phyloP scores from a whole-genome alignment of 2,113 vertebrate species.

The Podiceps cristatus region DNA sequence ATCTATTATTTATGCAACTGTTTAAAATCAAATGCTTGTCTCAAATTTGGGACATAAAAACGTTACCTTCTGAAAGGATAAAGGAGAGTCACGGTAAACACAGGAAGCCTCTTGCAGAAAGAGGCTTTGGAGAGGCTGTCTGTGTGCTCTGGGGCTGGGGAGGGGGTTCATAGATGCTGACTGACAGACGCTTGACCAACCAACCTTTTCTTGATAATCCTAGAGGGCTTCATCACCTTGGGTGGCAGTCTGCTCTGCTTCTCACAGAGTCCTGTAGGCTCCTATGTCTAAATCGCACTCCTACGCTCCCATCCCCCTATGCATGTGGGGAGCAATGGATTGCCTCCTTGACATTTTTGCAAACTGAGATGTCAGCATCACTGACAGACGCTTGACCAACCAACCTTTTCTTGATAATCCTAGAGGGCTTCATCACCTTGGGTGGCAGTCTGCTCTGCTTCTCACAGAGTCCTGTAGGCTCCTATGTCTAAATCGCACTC shows the following conservation, averaged over 20 bases:
- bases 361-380: accelerated
- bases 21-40: not conserved
- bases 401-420: not conserved
- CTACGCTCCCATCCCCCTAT: not conserved
- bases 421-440: not conserved
- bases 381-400: not conserved
- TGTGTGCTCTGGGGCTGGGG: not conserved
- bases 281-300: accelerated
- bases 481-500: accelerated
- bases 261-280: too few species aligned
- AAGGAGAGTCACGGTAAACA: not conserved
- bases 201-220: not conserved
- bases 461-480: too few species aligned
- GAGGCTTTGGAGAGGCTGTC: not conserved
- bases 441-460: not conserved
- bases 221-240: not conserved
- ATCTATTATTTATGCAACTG: not conserved
- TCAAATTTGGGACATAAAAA: not conserved
- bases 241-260: not conserved
- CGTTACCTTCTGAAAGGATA: not conserved
- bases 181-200: not conserved
- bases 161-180: not conserved
- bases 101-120: accelerated
- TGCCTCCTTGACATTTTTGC: accelerated
- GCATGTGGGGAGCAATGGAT: not conserved